These are phyloP conservation scores for Scortum barcoo DNA, from an alignment of 2,113 vertebrate species.

Conservation along the genomic window DNA sequence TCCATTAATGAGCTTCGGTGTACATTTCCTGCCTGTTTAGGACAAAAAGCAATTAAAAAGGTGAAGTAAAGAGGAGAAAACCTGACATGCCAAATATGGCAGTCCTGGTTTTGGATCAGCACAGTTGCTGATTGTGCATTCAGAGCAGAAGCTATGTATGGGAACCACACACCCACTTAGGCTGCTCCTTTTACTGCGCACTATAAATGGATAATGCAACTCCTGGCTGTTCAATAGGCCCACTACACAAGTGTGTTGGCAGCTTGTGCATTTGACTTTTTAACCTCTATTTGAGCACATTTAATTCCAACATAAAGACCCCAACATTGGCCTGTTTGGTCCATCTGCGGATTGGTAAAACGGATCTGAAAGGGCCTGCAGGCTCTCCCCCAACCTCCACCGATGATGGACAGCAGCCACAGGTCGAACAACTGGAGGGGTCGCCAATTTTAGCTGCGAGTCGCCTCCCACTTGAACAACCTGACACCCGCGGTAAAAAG, in stretches of 20 bases:
- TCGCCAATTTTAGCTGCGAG: conserved; percentile 72
- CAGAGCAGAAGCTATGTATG: conserved; percentile 78
- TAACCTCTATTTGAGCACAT: background rate
- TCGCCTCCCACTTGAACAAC: conserved; percentile 49
- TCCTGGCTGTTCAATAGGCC: conserved; percentile 26
- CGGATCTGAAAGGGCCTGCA: background rate
- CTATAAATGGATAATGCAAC: conserved; percentile 83
- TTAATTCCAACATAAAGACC: background rate
- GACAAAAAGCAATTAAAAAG: background rate
- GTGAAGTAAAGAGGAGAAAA: conserved; percentile 10
- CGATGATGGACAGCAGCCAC: conserved; percentile 70
- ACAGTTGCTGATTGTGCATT: conserved; percentile 82
- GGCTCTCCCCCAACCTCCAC: too few relatives aligned
- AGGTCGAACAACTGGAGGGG: conserved; percentile 66
- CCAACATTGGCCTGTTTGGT: background rate
- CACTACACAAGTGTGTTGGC: background rate
- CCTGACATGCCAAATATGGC: conserved; percentile 71
- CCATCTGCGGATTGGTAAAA: background rate
- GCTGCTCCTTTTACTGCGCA: conserved; percentile 66
- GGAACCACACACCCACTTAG: conserved; percentile 62
- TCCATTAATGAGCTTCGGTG: background rate
- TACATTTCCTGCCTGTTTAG: background rate
- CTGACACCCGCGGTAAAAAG: conserved; percentile 15
- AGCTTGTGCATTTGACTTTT: background rate
- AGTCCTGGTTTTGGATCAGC: conserved; percentile 62